A percentile compares a stretch with the other conserved stretches of the same genome.
These are phyloP conservation scores for Carduelis carduelis DNA, from an alignment of 2,797 vertebrate species.

Conservation along the genomic window DNA sequence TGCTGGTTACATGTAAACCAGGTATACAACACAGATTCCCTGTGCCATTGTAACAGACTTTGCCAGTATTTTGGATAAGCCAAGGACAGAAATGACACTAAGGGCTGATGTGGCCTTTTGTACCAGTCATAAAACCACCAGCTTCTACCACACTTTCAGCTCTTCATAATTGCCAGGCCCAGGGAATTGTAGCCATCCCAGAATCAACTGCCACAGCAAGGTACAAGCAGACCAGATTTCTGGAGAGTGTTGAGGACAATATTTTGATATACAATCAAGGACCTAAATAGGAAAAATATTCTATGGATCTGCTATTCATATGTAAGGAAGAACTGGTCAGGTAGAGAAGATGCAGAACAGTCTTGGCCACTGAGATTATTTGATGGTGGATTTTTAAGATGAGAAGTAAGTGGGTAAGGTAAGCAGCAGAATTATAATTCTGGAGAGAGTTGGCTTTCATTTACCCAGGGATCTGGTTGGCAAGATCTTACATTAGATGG, in stretches of 20 bases:
- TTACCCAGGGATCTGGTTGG: not conserved
- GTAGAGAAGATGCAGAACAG: not conserved
- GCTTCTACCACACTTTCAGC: not conserved
- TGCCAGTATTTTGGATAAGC: not conserved
- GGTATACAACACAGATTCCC: not conserved
- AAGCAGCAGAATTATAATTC: not conserved
- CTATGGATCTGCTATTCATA: not conserved
- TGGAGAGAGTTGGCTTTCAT: not conserved
- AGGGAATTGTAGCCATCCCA: not conserved
- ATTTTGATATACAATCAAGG: not conserved
- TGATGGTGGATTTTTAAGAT: not conserved
- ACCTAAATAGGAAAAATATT: not conserved
- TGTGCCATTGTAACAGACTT: not conserved
- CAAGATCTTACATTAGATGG: not conserved
- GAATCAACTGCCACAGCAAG: not conserved
- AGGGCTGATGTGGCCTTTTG: not conserved
- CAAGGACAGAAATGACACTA: not conserved
- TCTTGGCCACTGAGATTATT: not conserved
- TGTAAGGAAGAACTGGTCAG: not conserved
- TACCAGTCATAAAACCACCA: not conserved
- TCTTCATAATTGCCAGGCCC: not conserved
- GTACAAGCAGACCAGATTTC: not conserved
- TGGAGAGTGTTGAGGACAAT: not conserved
- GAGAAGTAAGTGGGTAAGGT: not conserved
- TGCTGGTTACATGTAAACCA: not conserved